Percentiles rank a stretch among this genome's conserved stretches.
Evolutionary conservation across 2,888 invertebrate genomes (phyloP).

Genomic region (Calliphora vomitoria): DNA sequence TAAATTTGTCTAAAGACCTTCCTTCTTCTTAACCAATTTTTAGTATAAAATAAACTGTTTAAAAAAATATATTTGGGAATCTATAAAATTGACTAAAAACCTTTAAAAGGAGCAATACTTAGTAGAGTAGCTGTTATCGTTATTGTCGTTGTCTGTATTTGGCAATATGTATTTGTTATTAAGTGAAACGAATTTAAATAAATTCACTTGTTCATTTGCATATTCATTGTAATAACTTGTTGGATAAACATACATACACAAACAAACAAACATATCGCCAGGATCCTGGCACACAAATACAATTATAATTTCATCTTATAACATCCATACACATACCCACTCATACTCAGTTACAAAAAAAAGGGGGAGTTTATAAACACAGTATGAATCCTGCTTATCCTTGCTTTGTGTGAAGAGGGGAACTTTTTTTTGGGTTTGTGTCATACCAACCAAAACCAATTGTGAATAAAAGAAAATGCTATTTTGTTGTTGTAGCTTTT

Average conservation of each 20-base stretch:
- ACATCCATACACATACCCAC: constrained; percentile 14
- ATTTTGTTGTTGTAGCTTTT: constrained; percentile 20
- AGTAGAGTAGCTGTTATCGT: constrained; percentile 18
- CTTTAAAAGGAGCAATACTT: not conserved
- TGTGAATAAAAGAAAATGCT: constrained; percentile 65
- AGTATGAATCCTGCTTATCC: constrained; percentile 5
- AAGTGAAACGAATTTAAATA: constrained; percentile 60
- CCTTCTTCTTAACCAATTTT: too few relatives aligned
- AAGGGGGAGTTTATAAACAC: constrained; percentile 25
- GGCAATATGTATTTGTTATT: constrained; percentile 51
- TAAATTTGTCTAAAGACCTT: too few relatives aligned
- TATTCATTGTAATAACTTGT: constrained; percentile 67
- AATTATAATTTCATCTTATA: constrained; percentile 62
- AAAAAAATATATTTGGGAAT: too few relatives aligned
- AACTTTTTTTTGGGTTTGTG: constrained; percentile 2
- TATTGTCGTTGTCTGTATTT: constrained; percentile 7
- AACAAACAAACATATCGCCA: not conserved
- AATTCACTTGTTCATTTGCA: constrained; percentile 71
- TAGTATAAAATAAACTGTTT: too few relatives aligned
- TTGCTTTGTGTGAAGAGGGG: not conserved
- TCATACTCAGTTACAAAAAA: not conserved
- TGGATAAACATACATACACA: constrained; percentile 47
- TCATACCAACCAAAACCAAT: constrained; percentile 67
- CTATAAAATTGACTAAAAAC: not conserved
- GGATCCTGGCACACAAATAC: constrained; percentile 39